Base-by-base conservation (phyloP, 2,888 invertebrate genomes). In the Drosophila anomelani region DNA sequence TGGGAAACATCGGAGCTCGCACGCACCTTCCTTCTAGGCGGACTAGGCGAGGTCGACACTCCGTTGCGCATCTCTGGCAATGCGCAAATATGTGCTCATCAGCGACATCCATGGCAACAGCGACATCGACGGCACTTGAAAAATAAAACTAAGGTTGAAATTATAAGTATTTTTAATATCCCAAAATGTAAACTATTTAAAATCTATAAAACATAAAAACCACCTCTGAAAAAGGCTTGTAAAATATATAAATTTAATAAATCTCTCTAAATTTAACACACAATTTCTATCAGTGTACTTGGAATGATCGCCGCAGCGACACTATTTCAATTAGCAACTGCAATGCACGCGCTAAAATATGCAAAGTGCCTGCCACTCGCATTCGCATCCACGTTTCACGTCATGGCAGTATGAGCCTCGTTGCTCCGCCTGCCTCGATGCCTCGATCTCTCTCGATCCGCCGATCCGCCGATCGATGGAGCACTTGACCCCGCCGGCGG, bases 311-410 rank as follows among this genome's bases (percentile, higher is more conserved):
- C 36, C 75, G 72, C 68, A 56, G 74, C 80, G 80, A 87, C 89
- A 87, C 89, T 88, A 82, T 90, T 85, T 89, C 90, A 91, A 91
- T 91, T 91, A 91, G 91, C 88, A 81, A 81, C 85, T 86, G 82
- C 85, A 86, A 60, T 86, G 85, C 81, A 82, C 85, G 81, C 80
- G 78, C 83, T 80, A 90, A 89, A 79, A 78, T 85, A 82, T 77
- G 90, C 85, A 83, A 85, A 88, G 87, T 81, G 81, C 80, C 89
- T 79, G 75, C 80, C 78, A 75, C 75, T 81, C 74, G 83, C 79
- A 55, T 69, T 67, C 61, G 64, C 62, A 71, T 66, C 39, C 61
- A 43, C 77, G 68, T 75, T 55, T 56, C 69, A 70, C 83, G 75
- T 81, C 80, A 76, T 76, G 85, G 68, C 80, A 71, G 62, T 44